Conservation (phyloP, 23 tunicate species). For the Botrylloides violaceus region DNA sequence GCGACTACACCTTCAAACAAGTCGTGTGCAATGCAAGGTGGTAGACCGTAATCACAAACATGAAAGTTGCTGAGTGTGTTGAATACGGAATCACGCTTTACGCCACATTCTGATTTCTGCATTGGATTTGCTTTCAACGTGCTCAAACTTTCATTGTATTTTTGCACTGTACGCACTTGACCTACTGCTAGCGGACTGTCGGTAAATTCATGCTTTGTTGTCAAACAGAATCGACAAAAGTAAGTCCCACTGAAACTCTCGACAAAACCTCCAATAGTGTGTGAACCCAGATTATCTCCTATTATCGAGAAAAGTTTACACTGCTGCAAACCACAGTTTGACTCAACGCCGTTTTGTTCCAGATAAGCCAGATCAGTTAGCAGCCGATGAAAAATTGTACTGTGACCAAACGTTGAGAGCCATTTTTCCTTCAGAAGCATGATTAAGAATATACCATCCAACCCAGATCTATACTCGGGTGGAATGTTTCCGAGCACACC, state of each 20-base stretch:
- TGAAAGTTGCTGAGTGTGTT: background rate
- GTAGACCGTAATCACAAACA: slow-evolving; percentile 3
- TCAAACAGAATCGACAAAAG: slow-evolving; percentile 30
- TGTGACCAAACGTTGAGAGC: background rate
- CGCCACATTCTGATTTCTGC: background rate
- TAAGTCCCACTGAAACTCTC: slow-evolving; percentile 24
- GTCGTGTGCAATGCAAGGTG: slow-evolving; percentile 39
- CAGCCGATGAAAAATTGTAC: background rate
- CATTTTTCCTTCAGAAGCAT: background rate
- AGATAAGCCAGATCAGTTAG: background rate
- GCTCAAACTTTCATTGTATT: background rate
- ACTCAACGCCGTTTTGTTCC: background rate
- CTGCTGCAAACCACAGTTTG: background rate
- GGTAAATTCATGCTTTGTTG: background rate
- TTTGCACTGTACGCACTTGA: background rate
- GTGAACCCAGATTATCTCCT: slow-evolving; percentile 43
- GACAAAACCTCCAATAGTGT: slow-evolving; percentile 44
- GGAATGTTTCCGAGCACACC: slow-evolving; percentile 1
- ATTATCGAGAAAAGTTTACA: background rate
- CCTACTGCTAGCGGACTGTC: background rate
- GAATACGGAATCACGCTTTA: background rate
- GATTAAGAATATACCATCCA: background rate
- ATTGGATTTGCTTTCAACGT: background rate
- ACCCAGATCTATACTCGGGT: background rate
- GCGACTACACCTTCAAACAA: slow-evolving; percentile 39